Base-by-base conservation (phyloP, 1,140 invertebrate species). In the Drosophila biarmipes region DNA sequence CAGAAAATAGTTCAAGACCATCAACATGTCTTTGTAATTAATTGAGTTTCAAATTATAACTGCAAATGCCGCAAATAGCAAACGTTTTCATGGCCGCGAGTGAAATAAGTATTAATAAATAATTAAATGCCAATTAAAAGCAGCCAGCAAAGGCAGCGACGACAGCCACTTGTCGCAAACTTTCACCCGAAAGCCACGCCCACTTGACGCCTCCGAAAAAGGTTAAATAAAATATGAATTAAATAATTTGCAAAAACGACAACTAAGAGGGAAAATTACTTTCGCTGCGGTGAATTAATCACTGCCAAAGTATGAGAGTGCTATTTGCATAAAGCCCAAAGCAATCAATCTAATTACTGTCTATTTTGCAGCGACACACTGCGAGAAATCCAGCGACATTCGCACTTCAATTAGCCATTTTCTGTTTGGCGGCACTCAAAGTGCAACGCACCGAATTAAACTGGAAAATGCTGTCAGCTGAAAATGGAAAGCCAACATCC, bases 401-500 rank as follows among this genome's bases (percentile, higher is more conserved):
- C 19, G 43, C 68, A 69, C 76, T 84, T 79, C 76, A 79, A 67
- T 85, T 79, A 67, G 62, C 17, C 48, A 21, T 38, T 62, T 63
- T 35, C 31, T 17, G 24, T 15, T 38, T 71, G 40, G 34, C 45
- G 19, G 15, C 34, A 29, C 79, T 63, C 71, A 68, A 43, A 86
- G 81, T 86, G 81, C 73, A 86, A 71, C 35, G 78, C 56, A 79
- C 77, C 34, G 66, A 55, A 43, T 42, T 55, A 56, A 71, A 71
- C 67, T 69, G 67, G 58, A 57, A 72, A 63, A 57, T 38, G 67
- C 78, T 80, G 84, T 80, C 79, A 73, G 67, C 84, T 89, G 59
- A 84, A 89, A 89, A 90, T 90, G 84, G 85, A 89, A 89, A 89
- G 84, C 84, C 77, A 84, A 68, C 85, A 89, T 85, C 85, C 84